Evolutionary conservation across 1,140 invertebrate genomes (phyloP), one percentile per base, ranked within the genome.

Genomic region (Cyphomyrmex costatus): DNA sequence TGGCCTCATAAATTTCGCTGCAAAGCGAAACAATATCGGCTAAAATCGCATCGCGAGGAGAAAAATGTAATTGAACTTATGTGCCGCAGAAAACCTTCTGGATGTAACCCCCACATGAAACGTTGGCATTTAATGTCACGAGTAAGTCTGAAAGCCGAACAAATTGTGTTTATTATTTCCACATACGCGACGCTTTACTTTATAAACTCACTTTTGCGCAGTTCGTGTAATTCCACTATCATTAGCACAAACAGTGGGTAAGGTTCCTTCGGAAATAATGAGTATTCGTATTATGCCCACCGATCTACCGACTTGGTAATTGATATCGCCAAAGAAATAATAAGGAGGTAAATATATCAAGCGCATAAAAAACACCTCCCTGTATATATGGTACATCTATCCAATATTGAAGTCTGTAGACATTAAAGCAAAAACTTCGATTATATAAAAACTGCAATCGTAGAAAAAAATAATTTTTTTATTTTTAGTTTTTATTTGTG

Each of bases 171-270:
- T n/a, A 60, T 71, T 33, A 71, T 82, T 71, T 71, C 6, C 51
- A 14, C 51, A 7, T 70, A 56, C 33, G 42, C 7, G 49, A 30
- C 24, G n/a, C 49, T 56, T 70, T 21, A 16, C 51, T 73, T 82
- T 71, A 58, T 21, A 82, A 60, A 71, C 46, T 33, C 19, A 60
- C 51, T 82, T 58, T 71, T 30, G 53, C 49, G 42, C 10, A 46
- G 2, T 8, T 46, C 33, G 21, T 6, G 30, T 10, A 33, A 4
- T 24, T 2, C 24, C n/a, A 46, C 51, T 16, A 46, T 24, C 78
- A 71, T 73, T 82, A 82, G 79, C 66, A 71, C 53, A 82, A 82
- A 82, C 79, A 82, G 7, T 60, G 65, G 36, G 21, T 82, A 60
- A 46, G 14, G 66, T 46, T 71, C 24, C 36, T 24, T 24, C 24